Evolutionary conservation across 2,888 invertebrate species (phyloP).

Genomic region (Trachelus iudaicus): DNA sequence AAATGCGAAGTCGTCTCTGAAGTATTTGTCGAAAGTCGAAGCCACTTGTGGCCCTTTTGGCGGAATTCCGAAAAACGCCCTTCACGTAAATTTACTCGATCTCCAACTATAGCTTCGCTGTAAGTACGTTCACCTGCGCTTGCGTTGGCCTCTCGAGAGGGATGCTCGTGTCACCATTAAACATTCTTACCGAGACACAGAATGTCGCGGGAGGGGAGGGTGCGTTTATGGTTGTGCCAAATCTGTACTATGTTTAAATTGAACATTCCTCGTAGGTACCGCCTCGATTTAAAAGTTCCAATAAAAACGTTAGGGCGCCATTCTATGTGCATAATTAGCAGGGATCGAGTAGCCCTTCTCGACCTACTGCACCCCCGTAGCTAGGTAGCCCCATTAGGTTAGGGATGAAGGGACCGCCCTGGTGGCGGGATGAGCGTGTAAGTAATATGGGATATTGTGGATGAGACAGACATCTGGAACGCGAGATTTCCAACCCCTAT

Average conservation of each 20-base stretch:
- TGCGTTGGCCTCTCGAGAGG: neutral
- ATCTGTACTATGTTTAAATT: slow-evolving; percentile 25
- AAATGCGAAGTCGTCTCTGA: neutral
- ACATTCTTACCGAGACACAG: neutral
- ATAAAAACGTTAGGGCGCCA: slow-evolving; percentile 20
- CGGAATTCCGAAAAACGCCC: neutral
- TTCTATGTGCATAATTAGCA: slow-evolving; percentile 14
- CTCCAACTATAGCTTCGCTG: neutral
- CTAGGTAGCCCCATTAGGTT: slow-evolving; percentile 41
- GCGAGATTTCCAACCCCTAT: neutral
- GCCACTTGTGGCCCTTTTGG: neutral
- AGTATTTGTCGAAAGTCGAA: neutral
- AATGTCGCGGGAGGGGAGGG: neutral
- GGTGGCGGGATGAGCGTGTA: neutral
- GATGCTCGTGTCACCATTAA: neutral
- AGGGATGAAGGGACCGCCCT: slow-evolving; percentile 25
- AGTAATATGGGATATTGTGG: neutral
- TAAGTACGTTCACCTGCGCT: neutral
- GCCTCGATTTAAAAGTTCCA: slow-evolving; percentile 17
- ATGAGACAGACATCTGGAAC: slow-evolving; percentile 7
- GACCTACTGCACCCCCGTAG: slow-evolving; percentile 8
- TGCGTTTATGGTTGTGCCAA: neutral
- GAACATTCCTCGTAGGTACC: slow-evolving; percentile 26
- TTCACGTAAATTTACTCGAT: neutral
- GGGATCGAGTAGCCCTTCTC: slow-evolving; percentile 7